Evolutionary conservation across 2,113 vertebrate genomes (phyloP), one percentile per base, ranked within the genome.

Genomic region (Phrynosoma platyrhinos): DNA sequence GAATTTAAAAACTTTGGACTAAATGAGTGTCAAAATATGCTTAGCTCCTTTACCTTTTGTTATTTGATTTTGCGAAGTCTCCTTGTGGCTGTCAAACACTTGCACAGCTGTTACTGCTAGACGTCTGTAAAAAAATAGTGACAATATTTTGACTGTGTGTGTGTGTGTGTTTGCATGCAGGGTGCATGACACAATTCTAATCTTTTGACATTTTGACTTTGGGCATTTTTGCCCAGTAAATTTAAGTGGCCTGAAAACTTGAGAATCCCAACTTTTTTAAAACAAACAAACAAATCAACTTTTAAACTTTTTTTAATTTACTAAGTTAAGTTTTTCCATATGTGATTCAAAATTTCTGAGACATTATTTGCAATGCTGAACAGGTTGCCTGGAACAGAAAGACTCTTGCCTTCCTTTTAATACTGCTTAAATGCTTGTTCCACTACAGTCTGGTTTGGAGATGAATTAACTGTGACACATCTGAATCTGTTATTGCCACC

Each of bases 401-500:
- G 68, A 72, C 87, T 16, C 78, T 77, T 83, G 62, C 79, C 25
- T 9, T 85, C 81, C 90, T 79, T 69, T 86, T 87, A 32, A 23
- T 72, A 82, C 79, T 20, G 40, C 85, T 79, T 80, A 1, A 0
- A n/a, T 8, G 85, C 87, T 87, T 84, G 55, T 91, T 76, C 89
- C 78, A 74, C 58, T 92, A 87, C 84, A 93, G 91, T 88, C 85
- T 3, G 0, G 90, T 88, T 78, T 71, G 58, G 79, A 86, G 82
- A 92, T 94, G 90, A 91, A 66, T 93, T 92, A 87, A 92, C 86
- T 92, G 87, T 88, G 77, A 83, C 25, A 3, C 93, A 92, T 93
- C 84, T 88, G 79, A 92, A 91, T 95, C 89, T 92, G 92, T 94
- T 95, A 92, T 93, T 93, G 93, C 94, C 90, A 82, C 79, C 94